phyloP scores from a whole-genome alignment of 1,140 invertebrate genomes.

The Papilio aristodemus region DNA sequence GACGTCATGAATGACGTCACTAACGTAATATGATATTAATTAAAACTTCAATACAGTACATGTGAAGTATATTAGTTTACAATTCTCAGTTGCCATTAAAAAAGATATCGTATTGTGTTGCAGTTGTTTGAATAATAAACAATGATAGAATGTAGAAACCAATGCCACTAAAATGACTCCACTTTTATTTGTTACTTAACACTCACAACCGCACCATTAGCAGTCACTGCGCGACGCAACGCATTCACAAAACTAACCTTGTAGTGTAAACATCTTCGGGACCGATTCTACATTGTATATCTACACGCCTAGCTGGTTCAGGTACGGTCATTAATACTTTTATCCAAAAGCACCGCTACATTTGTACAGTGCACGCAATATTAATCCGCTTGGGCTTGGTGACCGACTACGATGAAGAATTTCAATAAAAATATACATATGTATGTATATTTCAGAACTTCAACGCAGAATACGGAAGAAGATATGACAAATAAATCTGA shows the following conservation, averaged over 20 bases:
- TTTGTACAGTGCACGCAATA: conserved; percentile 43
- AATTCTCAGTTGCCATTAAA: neutral
- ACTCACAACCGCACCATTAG: conserved; percentile 25
- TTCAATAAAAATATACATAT: conserved; percentile 29
- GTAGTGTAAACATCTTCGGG: conserved; percentile 43
- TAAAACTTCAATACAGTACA: neutral
- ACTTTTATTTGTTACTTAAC: conserved; percentile 24
- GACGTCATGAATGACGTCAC: neutral
- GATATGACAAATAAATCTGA: conserved; percentile 28
- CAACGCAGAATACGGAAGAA: conserved; percentile 35
- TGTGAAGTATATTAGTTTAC: neutral
- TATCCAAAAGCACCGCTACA: conserved; percentile 41
- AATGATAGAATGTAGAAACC: neutral
- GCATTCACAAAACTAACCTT: conserved; percentile 57
- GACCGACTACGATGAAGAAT: conserved; percentile 26
- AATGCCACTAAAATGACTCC: conserved; percentile 6
- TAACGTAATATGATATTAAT: neutral
- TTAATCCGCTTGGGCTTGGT: conserved; percentile 47
- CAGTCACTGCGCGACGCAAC: conserved; percentile 30
- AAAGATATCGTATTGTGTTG: neutral
- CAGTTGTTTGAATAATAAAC: neutral
- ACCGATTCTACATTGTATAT: conserved; percentile 44
- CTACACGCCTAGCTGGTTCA: conserved; percentile 49
- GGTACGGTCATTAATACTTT: conserved; percentile 56
- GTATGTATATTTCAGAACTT: conserved; percentile 50